Base-by-base conservation (phyloP, 2,113 vertebrate genomes). In the Platysternon megacephalum region DNA sequence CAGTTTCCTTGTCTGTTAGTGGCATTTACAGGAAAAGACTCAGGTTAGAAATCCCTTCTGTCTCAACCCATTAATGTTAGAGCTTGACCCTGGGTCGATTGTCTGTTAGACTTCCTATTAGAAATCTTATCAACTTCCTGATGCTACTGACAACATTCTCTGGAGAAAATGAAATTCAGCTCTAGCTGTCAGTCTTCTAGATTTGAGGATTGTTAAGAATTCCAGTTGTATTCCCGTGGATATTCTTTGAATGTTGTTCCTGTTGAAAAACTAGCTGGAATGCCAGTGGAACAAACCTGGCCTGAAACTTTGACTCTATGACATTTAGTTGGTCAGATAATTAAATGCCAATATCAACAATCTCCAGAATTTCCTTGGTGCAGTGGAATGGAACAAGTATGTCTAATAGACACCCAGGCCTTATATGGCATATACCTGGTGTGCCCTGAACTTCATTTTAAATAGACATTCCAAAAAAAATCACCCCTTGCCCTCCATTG, bases 101-200 rank as follows among this genome's bases (percentile, higher is more conserved):
- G 68, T 91, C n/a, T 89, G 10, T 79, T 81, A 82, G 58, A 74
- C 79, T 96, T 94, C 76, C 85, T 22, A 56, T 87, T 95, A 79
- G 35, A 81, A 87, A 85, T 11, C 39, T 6, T 86, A 88, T 79
- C 9, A n/a, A 8, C 84, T 92, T 76, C n/a, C 82, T 78, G 17
- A 24, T 82, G 44, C 39, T 74, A 81, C 17, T 61, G 49, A 16
- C 39, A 91, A 79, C 46, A 72, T 17, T 93, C 88, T 81, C 26
- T 72, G 87, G 46, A 82, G 10, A 10, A 74, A 13, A 56, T 22
- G 6, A 5, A 5, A 11, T 32, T 17, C 26, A 29, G 35, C 82
- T 13, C 32, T 49, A 85, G 4, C 49, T 55, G 22, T 3, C 0
- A 3, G 13, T 11, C 81, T 46, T 81, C 21, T 4, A 81, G 8